Conservation (phyloP, 2,888 invertebrate genomes). For the Philereme vetulata region DNA sequence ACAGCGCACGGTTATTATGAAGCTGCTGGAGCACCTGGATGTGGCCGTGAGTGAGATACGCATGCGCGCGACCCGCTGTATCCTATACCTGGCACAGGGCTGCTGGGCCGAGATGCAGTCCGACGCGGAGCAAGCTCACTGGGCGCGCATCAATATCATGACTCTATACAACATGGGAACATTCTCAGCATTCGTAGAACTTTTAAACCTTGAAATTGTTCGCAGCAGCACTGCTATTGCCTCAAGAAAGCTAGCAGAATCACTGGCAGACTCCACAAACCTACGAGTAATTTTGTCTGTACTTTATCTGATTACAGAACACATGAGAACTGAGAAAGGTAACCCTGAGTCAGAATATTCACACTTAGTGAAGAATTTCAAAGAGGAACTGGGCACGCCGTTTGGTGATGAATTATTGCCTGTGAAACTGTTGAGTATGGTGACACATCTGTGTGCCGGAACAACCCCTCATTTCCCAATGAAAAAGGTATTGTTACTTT, state of each 20-base stretch:
- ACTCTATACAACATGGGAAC: constrained; percentile 95
- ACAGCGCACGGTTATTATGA: constrained; percentile 91
- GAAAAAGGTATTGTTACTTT: constrained; percentile 96
- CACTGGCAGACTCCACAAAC: constrained; percentile 92
- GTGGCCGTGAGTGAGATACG: constrained; percentile 91
- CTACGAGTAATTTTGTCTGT: constrained; percentile 96
- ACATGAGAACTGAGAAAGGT: constrained; percentile 90
- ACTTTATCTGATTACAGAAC: constrained; percentile 97
- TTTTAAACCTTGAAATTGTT: constrained; percentile 97
- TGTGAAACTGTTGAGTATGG: constrained; percentile 96
- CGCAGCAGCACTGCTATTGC: constrained; percentile 82
- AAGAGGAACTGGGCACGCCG: constrained; percentile 83
- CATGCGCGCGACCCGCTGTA: constrained; percentile 95
- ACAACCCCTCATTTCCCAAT: constrained; percentile 98
- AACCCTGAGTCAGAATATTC: constrained; percentile 76
- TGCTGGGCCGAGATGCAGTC: constrained; percentile 97
- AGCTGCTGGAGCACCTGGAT: constrained; percentile 95
- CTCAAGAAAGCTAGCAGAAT: constrained; percentile 76
- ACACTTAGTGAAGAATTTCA: constrained; percentile 83
- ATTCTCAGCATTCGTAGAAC: constrained; percentile 94
- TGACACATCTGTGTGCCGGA: constrained; percentile 97
- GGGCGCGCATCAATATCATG: constrained; percentile 93
- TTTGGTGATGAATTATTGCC: constrained; percentile 92
- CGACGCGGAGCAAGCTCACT: constrained; percentile 94
- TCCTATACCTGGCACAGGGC: constrained; percentile 97